A percentile compares a stretch with the other conserved stretches of the same genome.
phyloP scores from a whole-genome alignment of 2,797 vertebrate genomes.

The Scolopax rusticola region DNA sequence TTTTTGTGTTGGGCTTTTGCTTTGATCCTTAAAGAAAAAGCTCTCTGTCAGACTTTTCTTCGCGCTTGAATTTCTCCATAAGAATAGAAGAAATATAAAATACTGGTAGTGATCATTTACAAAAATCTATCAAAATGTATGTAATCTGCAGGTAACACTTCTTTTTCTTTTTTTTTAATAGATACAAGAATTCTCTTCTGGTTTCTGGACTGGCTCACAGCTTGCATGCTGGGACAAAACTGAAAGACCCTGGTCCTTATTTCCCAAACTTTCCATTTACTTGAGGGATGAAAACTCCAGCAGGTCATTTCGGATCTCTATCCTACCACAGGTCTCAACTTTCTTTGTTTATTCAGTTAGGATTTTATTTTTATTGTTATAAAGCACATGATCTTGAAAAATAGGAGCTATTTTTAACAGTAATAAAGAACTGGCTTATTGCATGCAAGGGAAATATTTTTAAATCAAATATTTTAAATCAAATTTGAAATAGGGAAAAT shows the following conservation, averaged over 20 bases:
- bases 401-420: not conserved
- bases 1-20: not conserved
- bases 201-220: constrained; percentile 94
- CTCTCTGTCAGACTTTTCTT: not conserved
- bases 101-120: not conserved
- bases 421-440: not conserved
- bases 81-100: not conserved
- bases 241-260: constrained; percentile 91
- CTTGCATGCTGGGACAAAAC: constrained; percentile 93
- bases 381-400: not conserved
- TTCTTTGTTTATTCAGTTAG: constrained; percentile 22
- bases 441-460: not conserved
- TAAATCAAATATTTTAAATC: not conserved
- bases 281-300: constrained; percentile 91
- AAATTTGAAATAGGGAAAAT: not conserved
- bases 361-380: not conserved
- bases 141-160: not conserved
- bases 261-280: constrained; percentile 96
- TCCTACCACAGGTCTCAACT: constrained; percentile 90
- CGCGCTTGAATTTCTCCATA: not conserved
- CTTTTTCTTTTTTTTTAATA: constrained; percentile 24
- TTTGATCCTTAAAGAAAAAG: not conserved
- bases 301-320: constrained; percentile 91
- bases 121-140: not conserved
- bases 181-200: constrained; percentile 92